Base-by-base conservation (phyloP, 2,113 vertebrate genomes). In the Candoia aspera region DNA sequence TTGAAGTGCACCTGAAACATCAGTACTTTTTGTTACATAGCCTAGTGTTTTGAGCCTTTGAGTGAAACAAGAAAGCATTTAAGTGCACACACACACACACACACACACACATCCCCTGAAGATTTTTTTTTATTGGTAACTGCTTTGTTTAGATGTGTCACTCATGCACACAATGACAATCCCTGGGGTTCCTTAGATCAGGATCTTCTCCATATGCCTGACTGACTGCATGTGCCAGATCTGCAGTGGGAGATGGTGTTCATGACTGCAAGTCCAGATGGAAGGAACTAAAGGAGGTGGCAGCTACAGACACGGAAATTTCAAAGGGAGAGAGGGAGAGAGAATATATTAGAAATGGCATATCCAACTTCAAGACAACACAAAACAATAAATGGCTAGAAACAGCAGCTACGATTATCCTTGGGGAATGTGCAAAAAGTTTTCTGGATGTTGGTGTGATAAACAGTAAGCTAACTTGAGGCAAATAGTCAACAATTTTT, bases 361-460 rank as follows among this genome's bases (percentile, higher is more conserved):
- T 19, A 37, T 11, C 19, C 6, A 49, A 24, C 33, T 92, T 92
- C 86, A 91, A 89, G 33, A 21, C 29, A 3, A n/a, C 2, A 92
- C 49, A 23, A 92, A 37, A 73, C 23, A 24, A 1, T 21, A 4
- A 17, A 1, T 37, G 84, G 0, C 57, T 53, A 57, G 59, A 90
- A 93, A 59, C 1, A 3, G 4, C 17, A 55, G 29, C 6, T 87
- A 55, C 42, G 29, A 0, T 17, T 87, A 54, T 60, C 54, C 12
- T 12, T 0, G 5, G 8, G 88, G 0, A 33, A 49, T 2, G 62
- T 73, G 85, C 83, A 49, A 2, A 0, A 0, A 73, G 2, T 0
- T 0, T 46, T 85, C 91, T 87, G 24, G 24, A 2, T 1, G 79
- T 0, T 73, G 60, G 12, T 13, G 37, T 87, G 37, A 0, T 2